Percentiles rank a stretch among this genome's conserved stretches.
Conservation (phyloP, 1,140 invertebrate genomes). For the Leptonema lineaticorne region DNA sequence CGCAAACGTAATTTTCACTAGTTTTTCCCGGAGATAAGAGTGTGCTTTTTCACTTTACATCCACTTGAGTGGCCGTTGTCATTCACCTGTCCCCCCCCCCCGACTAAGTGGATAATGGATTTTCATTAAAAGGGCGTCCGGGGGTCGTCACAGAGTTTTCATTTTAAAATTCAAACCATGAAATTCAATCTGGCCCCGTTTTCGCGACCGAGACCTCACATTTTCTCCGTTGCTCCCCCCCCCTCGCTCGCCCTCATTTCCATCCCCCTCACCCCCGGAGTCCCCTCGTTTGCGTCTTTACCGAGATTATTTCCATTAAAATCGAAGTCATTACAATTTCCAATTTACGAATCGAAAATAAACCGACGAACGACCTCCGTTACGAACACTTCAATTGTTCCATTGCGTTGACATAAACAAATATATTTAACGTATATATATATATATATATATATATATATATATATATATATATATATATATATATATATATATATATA, state of each 20-base stretch:
- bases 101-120: slow-evolving; percentile 31
- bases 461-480: no score
- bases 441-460: no score
- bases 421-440: no score
- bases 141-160: neutral
- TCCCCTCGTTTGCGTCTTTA: no score
- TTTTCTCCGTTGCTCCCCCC: no score
- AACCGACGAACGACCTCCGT: neutral
- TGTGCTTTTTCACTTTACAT: slow-evolving; percentile 17
- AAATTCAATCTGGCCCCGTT: slow-evolving; percentile 26
- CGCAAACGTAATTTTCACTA: neutral
- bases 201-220: neutral
- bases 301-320: slow-evolving; percentile 1
- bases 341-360: neutral
- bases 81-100: slow-evolving; percentile 32
- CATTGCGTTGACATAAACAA: no score
- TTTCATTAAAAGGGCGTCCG: slow-evolving; percentile 21
- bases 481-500: no score
- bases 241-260: no score
- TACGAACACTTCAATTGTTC: no score
- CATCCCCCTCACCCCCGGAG: no score
- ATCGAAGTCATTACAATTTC: slow-evolving; percentile 8
- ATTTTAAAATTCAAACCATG: slow-evolving; percentile 28
- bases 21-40: neutral
- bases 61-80: slow-evolving; percentile 17